A percentile compares a stretch with the other conserved stretches of the same genome.
Conservation (phyloP, 2,113 vertebrate species). For the Nerophis ophidion region DNA sequence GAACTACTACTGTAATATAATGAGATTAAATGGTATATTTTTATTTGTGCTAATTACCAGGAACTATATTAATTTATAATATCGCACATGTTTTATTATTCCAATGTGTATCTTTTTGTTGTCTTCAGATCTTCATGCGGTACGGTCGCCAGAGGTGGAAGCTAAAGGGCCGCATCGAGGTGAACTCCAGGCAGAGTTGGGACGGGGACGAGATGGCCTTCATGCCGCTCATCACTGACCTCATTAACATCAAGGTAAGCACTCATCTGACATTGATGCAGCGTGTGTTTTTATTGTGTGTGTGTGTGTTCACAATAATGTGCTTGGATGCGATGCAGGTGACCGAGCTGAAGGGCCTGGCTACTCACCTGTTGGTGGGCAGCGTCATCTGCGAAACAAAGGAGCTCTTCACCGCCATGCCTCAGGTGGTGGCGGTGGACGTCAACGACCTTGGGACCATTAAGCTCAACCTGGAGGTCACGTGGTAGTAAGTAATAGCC, state of each 20-base stretch:
- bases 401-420: slow-evolving; percentile 92
- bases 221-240: slow-evolving; percentile 85
- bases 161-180: slow-evolving; percentile 92
- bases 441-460: slow-evolving; percentile 97
- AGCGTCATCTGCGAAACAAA: slow-evolving; percentile 97
- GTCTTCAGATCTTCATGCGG: slow-evolving; percentile 89
- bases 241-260: slow-evolving; percentile 94
- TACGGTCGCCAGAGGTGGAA: slow-evolving; percentile 96
- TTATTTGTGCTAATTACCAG: not conserved
- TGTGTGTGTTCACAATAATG: not conserved
- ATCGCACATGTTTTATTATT: not conserved
- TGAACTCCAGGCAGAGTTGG: slow-evolving; percentile 96
- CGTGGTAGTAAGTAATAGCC: slow-evolving; percentile 87
- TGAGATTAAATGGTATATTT: too few species aligned
- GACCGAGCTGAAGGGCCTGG: slow-evolving; percentile 92
- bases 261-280: not conserved
- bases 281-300: too few species aligned
- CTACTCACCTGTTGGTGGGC: slow-evolving; percentile 90
- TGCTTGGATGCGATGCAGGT: slow-evolving; percentile 70
- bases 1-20: too few species aligned
- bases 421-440: slow-evolving; percentile 94
- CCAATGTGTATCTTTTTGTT: not conserved
- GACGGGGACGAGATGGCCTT: slow-evolving; percentile 93
- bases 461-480: slow-evolving; percentile 96
- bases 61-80: not conserved